Evolutionary conservation across 2,888 invertebrate genomes (phyloP).

Genomic region (Caenorhabditis panamensis): DNA sequence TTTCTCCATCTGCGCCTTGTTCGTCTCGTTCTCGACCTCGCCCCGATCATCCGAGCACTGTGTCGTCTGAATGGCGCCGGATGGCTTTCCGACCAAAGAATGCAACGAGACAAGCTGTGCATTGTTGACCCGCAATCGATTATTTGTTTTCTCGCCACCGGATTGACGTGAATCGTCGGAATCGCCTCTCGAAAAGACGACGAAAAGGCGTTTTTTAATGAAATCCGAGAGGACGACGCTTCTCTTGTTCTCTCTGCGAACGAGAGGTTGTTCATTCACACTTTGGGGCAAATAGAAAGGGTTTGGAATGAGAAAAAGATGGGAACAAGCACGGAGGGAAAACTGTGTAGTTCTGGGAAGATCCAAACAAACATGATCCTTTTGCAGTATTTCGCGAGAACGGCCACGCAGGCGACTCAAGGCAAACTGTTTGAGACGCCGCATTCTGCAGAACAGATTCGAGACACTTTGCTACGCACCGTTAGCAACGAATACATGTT

Average conservation of each 20-base stretch:
- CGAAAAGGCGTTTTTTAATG: conserved; percentile 49
- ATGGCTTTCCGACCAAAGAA: conserved; percentile 49
- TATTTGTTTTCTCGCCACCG: conserved; percentile 56
- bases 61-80: conserved; percentile 22
- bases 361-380: conserved; percentile 9
- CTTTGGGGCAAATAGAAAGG: conserved; percentile 30
- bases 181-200: conserved; percentile 26
- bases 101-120: conserved; percentile 13
- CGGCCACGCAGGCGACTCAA: conserved; percentile 69
- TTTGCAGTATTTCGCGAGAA: conserved; percentile 79
- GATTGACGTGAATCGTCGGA: conserved; percentile 57
- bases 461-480: conserved; percentile 64
- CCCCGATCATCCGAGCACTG: conserved; percentile 12
- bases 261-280: conserved; percentile 33
- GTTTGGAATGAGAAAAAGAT: conserved; percentile 2
- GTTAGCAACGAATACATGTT: conserved; percentile 72
- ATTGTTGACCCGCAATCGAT: conserved; percentile 54
- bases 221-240: conserved; percentile 31
- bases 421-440: conserved; percentile 73
- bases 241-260: conserved; percentile 18
- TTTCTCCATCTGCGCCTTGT: not conserved
- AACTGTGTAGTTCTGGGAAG: conserved; percentile 17
- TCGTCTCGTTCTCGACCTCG: not conserved
- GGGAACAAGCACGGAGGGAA: not conserved
- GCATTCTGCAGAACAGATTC: conserved; percentile 68